phyloP scores from a whole-genome alignment of 1,140 invertebrate species.

The Matsumurasca onukii region DNA sequence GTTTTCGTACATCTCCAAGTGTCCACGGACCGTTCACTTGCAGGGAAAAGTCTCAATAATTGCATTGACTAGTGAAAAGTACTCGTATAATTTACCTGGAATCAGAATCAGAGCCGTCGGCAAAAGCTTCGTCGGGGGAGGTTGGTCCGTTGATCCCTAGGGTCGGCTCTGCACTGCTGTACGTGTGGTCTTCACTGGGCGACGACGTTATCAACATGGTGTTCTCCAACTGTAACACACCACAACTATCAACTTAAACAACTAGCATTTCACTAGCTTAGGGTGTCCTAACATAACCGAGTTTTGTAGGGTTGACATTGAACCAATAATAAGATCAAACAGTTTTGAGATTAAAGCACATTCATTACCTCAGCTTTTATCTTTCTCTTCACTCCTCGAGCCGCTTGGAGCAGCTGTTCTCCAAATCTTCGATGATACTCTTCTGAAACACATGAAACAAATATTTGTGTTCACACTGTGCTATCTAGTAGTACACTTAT shows the following conservation, averaged over 20 bases:
- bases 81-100: constrained; percentile 38
- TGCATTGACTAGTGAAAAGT: no score
- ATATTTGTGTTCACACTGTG: no score
- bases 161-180: constrained; percentile 50
- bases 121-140: constrained; percentile 43
- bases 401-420: constrained; percentile 15
- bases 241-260: no score
- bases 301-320: no score
- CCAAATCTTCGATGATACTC: constrained; percentile 38
- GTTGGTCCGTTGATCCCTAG: constrained; percentile 21
- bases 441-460: constrained; percentile 10
- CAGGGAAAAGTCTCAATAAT: no score
- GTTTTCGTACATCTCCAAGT: no score
- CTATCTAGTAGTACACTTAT: no score
- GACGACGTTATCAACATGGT: constrained; percentile 66
- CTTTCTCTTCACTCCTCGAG: constrained; percentile 23
- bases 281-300: no score
- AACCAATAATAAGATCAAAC: no score
- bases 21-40: no score
- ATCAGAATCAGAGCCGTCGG: constrained; percentile 44
- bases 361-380: constrained; percentile 25
- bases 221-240: constrained; percentile 40
- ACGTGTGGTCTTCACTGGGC: constrained; percentile 79
- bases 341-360: no score
- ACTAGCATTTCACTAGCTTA: no score